A percentile compares a stretch with the other conserved stretches of the same genome.
These are phyloP conservation scores for Sander vitreus DNA, from an alignment of 2,113 vertebrate genomes.

Conservation along the genomic window DNA sequence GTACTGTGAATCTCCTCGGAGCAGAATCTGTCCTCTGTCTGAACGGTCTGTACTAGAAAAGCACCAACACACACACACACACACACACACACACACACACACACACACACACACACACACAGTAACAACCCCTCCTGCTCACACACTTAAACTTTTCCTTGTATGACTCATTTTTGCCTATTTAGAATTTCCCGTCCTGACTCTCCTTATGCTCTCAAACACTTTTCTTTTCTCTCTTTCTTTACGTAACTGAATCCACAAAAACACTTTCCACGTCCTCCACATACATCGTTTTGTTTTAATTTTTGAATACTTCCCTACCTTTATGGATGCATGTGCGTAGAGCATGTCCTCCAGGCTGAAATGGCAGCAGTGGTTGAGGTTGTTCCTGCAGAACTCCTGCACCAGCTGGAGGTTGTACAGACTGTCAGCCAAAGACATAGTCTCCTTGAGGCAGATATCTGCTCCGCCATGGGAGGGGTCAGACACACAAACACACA, in stretches of 20 bases:
- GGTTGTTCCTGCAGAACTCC: constrained; percentile 94
- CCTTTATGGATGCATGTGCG: constrained; percentile 88
- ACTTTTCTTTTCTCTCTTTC: constrained; percentile 13
- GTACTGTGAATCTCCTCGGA: constrained; percentile 35
- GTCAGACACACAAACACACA: constrained; percentile 46
- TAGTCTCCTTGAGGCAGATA: constrained; percentile 96
- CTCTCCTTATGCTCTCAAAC: constrained; percentile 17
- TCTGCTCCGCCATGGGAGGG: constrained; percentile 85
- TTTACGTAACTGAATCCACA: constrained; percentile 3
- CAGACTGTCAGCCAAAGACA: constrained; percentile 97
- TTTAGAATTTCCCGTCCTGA: constrained; percentile 26
- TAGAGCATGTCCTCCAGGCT: constrained; percentile 98
- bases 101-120: constrained; percentile 12
- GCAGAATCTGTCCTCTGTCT: constrained; percentile 62
- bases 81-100: constrained; percentile 7
- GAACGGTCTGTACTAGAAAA: constrained; percentile 7
- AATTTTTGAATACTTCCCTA: constrained; percentile 12
- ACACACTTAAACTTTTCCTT: constrained; percentile 58
- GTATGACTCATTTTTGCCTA: constrained; percentile 71
- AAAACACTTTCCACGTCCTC: background rate
- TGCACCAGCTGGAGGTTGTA: constrained; percentile 98
- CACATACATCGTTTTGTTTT: background rate
- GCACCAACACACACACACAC: constrained; percentile 17
- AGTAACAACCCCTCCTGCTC: constrained; percentile 37
- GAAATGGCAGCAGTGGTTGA: constrained; percentile 97